Evolutionary conservation across 2,888 invertebrate species (phyloP).

Genomic region (Limnephilus marmoratus): DNA sequence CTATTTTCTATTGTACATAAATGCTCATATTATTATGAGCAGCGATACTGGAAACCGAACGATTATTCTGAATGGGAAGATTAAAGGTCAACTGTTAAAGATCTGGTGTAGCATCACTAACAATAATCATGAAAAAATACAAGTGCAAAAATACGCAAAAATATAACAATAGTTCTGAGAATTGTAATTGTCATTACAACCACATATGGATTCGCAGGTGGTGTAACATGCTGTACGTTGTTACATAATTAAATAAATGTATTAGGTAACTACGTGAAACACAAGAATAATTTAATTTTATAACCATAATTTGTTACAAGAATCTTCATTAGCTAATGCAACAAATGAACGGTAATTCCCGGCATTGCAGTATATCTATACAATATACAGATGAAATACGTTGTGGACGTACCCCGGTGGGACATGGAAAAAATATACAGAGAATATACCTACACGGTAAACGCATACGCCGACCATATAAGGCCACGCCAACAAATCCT

Average conservation of each 20-base stretch:
- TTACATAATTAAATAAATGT: not conserved
- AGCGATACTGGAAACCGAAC: not conserved
- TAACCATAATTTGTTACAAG: not conserved
- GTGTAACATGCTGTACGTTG: not conserved
- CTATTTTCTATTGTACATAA: not conserved
- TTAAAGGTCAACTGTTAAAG: not conserved
- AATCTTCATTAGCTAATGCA: slow-evolving; percentile 2
- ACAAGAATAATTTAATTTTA: not conserved
- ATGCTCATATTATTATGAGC: not conserved
- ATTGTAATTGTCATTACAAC: not conserved
- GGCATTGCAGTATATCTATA: not conserved
- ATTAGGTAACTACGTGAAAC: not conserved
- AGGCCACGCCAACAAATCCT: slow-evolving; percentile 27
- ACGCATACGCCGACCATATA: slow-evolving; percentile 22
- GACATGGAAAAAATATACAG: slow-evolving; percentile 6
- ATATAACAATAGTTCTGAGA: not conserved
- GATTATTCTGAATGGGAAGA: not conserved
- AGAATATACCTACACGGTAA: not conserved
- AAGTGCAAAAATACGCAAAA: not conserved
- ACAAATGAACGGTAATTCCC: not conserved
- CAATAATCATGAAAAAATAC: not conserved
- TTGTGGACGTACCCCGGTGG: not conserved
- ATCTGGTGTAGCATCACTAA: not conserved
- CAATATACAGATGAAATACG: not conserved
- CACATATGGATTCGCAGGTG: not conserved